Evolutionary conservation across 1,140 invertebrate genomes (phyloP).

Genomic region (Colletes latitarsis): DNA sequence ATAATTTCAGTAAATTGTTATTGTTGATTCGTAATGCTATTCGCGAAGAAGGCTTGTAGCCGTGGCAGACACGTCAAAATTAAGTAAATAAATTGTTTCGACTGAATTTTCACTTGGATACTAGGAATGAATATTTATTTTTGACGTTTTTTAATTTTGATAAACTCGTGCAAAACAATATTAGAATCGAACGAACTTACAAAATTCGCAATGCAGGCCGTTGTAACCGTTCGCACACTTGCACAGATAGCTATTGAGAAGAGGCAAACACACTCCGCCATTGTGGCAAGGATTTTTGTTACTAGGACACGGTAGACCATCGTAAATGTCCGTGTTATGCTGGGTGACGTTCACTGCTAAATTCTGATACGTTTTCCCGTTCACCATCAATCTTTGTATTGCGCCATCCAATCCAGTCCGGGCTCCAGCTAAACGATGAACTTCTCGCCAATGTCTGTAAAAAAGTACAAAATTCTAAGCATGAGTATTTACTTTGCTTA

Average conservation of each 20-base stretch:
- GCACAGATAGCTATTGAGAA: conserved; percentile 87
- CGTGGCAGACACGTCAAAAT: no score
- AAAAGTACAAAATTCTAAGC: no score
- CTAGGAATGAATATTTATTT: no score
- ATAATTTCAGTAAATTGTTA: no score
- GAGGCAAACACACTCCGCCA: conserved; percentile 89
- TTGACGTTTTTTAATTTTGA: no score
- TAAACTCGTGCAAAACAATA: no score
- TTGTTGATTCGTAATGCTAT: no score
- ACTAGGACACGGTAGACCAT: conserved; percentile 86
- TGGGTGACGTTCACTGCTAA: conserved; percentile 79
- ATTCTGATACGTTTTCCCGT: conserved; percentile 86
- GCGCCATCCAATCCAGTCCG: conserved; percentile 90
- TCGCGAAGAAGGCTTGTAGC: no score
- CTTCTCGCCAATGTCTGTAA: conserved; percentile 85
- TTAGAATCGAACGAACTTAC: conserved; percentile 79
- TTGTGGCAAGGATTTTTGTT: conserved; percentile 87
- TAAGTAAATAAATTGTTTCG: no score
- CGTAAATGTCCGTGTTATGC: conserved; percentile 84
- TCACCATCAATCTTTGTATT: conserved; percentile 91
- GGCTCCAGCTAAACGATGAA: conserved; percentile 88
- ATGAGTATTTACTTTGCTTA: no score
- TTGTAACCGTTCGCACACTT: conserved; percentile 85
- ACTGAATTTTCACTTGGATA: no score
- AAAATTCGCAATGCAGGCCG: conserved; percentile 88